phyloP scores from a whole-genome alignment of 2,113 vertebrate genomes.

The Podilymbus podiceps region DNA sequence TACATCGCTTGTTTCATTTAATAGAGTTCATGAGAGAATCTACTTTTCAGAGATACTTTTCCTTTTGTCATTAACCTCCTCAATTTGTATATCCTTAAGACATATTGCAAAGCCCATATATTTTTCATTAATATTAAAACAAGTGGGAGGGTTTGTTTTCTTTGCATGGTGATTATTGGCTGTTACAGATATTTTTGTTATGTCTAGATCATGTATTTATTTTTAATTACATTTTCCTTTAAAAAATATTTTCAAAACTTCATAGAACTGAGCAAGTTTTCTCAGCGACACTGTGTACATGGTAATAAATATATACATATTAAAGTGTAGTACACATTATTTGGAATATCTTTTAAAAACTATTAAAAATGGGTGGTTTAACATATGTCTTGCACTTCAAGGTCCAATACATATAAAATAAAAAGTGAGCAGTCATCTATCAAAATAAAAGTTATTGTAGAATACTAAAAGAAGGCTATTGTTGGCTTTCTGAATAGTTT shows the following conservation, averaged over 20 bases:
- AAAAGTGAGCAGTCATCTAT: neutral
- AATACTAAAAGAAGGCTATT: neutral
- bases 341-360: neutral
- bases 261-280: neutral
- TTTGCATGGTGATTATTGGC: neutral
- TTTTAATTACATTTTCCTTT: neutral
- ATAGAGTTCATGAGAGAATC: neutral
- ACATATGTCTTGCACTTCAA: neutral
- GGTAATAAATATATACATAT: neutral
- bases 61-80: neutral
- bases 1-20: neutral
- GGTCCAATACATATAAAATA: neutral
- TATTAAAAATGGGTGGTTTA: neutral
- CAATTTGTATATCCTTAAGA: neutral
- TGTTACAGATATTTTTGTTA: neutral
- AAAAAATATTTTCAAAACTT: neutral
- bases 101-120: neutral
- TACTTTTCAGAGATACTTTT: neutral
- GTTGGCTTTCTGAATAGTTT: neutral
- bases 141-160: accelerated
- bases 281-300: neutral
- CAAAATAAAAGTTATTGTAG: neutral
- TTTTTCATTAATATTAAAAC: neutral
- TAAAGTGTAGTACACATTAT: neutral
- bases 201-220: neutral